phyloP scores from a whole-genome alignment of 2,888 invertebrate genomes.

The Andrena flavipes region DNA sequence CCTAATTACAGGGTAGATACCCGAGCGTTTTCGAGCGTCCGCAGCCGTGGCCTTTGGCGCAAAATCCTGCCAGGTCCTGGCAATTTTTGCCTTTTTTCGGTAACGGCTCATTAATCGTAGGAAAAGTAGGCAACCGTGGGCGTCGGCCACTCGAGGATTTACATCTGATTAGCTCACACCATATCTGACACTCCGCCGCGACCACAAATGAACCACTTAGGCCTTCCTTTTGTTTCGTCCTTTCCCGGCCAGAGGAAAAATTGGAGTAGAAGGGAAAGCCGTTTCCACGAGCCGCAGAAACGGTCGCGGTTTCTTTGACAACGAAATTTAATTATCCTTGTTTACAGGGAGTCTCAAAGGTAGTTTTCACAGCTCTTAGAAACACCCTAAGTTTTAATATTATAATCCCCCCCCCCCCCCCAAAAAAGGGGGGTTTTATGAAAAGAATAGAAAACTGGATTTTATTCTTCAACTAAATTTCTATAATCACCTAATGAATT shows the following conservation, averaged over 20 bases:
- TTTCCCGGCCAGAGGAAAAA: not conserved
- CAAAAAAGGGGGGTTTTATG: no score
- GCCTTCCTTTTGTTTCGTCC: constrained; percentile 28
- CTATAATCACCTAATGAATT: no score
- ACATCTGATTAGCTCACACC: constrained; percentile 59
- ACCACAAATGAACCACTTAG: constrained; percentile 31
- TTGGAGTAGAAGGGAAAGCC: not conserved
- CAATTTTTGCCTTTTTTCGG: constrained; percentile 56
- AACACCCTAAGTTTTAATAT: no score
- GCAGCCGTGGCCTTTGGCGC: constrained; percentile 46
- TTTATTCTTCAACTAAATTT: no score
- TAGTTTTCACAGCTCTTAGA: no score
- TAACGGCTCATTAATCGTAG: constrained; percentile 61
- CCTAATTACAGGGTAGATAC: constrained; percentile 80
- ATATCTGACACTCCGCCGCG: constrained; percentile 28
- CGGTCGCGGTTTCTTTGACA: no score
- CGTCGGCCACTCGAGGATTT: constrained; percentile 48
- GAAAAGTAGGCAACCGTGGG: constrained; percentile 56
- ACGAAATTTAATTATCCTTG: no score
- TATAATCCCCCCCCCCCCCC: no score
- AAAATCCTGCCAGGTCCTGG: constrained; percentile 58
- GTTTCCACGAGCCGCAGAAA: no score
- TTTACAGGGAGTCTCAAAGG: no score
- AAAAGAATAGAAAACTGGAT: no score
- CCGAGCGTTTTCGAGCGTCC: constrained; percentile 41